These are phyloP conservation scores for Rallus limicola DNA, from an alignment of 2,113 vertebrate species.

Conservation along the genomic window DNA sequence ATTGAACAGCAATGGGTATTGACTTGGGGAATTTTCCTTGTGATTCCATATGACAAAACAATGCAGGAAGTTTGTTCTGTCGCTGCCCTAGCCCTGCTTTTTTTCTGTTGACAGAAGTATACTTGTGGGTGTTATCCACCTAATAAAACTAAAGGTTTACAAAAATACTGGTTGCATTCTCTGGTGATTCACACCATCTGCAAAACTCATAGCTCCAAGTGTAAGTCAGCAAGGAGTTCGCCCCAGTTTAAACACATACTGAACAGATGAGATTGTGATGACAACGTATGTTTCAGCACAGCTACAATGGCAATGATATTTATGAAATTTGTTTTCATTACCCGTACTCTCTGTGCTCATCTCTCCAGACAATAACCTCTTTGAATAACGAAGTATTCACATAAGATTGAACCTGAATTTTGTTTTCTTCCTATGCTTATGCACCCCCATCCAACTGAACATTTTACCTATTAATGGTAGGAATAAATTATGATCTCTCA, in stretches of 20 bases:
- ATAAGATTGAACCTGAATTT: neutral
- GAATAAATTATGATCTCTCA: neutral
- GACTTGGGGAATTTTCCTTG: neutral
- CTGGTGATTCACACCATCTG: constrained; percentile 9
- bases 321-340: constrained; percentile 12
- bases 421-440: neutral
- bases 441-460: neutral
- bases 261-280: neutral
- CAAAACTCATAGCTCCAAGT: neutral
- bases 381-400: neutral
- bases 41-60: neutral
- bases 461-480: neutral
- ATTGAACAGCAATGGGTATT: neutral
- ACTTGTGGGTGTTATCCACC: neutral
- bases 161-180: neutral
- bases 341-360: neutral
- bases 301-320: neutral
- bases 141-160: constrained; percentile 1
- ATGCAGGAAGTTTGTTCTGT: neutral
- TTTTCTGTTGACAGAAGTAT: neutral
- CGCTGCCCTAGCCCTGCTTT: neutral
- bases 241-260: neutral
- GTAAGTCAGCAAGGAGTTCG: neutral
- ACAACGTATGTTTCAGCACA: neutral
- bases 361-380: neutral